Percentiles rank a stretch among this genome's conserved stretches.
Evolutionary conservation across 2,797 vertebrate genomes (phyloP).

Genomic region (Philypnodon macrostomus): DNA sequence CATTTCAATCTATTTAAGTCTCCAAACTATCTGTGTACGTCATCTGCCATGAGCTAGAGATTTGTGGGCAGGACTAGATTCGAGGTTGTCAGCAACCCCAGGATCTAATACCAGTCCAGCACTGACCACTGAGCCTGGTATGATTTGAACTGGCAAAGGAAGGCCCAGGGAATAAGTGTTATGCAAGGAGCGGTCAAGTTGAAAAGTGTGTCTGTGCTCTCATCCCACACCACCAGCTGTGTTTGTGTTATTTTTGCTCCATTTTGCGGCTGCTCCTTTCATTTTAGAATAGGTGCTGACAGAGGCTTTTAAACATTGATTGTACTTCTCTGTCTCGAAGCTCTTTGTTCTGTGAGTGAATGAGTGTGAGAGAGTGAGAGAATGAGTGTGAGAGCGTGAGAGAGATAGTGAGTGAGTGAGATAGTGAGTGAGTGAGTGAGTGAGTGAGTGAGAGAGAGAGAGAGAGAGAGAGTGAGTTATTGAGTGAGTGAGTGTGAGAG

Average conservation of each 20-base stretch:
- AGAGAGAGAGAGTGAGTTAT: no score
- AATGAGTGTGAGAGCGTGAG: no score
- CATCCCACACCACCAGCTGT: slow-evolving; percentile 63
- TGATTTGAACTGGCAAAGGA: slow-evolving; percentile 24
- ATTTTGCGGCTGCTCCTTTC: slow-evolving; percentile 43
- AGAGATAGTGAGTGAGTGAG: no score
- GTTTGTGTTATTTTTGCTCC: slow-evolving; percentile 60
- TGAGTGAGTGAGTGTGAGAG: no score
- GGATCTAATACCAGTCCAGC: slow-evolving; percentile 43
- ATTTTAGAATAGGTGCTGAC: slow-evolving; percentile 53
- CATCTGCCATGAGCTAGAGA: slow-evolving; percentile 16
- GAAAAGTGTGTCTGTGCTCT: slow-evolving; percentile 29
- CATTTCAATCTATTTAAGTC: no score
- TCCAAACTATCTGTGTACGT: slow-evolving; percentile 2
- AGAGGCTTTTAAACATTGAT: slow-evolving; percentile 37
- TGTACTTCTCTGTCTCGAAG: slow-evolving; percentile 27
- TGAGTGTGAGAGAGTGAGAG: no score
- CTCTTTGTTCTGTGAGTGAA: no score
- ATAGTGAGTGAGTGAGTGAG: no score
- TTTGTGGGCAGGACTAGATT: slow-evolving; percentile 30
- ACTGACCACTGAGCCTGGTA: slow-evolving; percentile 26
- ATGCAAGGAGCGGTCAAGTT: slow-evolving; percentile 1
- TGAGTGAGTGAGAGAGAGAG: no score
- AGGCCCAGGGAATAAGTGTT: slow-evolving; percentile 7
- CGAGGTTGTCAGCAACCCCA: slow-evolving; percentile 36